phyloP scores from a whole-genome alignment of 2,888 invertebrate genomes.

The Diarsia rubi region DNA sequence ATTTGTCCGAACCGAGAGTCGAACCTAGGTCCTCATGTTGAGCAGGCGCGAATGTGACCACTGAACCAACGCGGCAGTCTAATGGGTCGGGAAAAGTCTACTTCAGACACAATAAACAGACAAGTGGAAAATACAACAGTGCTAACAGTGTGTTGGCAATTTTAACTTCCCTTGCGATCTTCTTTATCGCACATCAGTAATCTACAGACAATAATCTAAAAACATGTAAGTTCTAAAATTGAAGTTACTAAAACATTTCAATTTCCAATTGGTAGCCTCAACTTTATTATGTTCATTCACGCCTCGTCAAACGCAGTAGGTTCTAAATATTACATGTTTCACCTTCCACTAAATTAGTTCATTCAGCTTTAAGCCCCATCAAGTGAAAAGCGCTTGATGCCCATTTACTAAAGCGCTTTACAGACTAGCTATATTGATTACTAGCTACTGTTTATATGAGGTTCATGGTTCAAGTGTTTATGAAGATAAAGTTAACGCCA shows the following conservation, averaged over 20 bases:
- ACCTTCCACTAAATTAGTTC: constrained; percentile 1
- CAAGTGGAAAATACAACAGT: too few species aligned
- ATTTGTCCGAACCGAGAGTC: too few species aligned
- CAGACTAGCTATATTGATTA: constrained; percentile 21
- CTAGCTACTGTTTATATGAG: constrained; percentile 9
- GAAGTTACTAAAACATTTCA: neutral
- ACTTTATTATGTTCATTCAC: neutral
- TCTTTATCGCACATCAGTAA: neutral
- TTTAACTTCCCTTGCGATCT: neutral
- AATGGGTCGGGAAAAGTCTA: neutral
- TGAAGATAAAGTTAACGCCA: neutral
- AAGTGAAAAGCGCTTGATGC: constrained; percentile 7
- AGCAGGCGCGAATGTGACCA: neutral
- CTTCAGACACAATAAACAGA: neutral
- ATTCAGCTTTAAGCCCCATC: constrained; percentile 6
- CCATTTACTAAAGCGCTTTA: constrained; percentile 19
- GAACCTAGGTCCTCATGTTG: neutral
- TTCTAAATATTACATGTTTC: constrained; percentile 9
- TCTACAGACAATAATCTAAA: neutral
- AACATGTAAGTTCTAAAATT: neutral
- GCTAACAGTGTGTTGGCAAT: neutral
- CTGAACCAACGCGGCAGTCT: neutral
- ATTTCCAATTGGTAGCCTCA: neutral
- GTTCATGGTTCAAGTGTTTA: constrained; percentile 3
- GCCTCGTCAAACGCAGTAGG: constrained; percentile 5